Conservation (phyloP, 2,113 vertebrate genomes). For the Poeciliopsis turrubarensis region DNA sequence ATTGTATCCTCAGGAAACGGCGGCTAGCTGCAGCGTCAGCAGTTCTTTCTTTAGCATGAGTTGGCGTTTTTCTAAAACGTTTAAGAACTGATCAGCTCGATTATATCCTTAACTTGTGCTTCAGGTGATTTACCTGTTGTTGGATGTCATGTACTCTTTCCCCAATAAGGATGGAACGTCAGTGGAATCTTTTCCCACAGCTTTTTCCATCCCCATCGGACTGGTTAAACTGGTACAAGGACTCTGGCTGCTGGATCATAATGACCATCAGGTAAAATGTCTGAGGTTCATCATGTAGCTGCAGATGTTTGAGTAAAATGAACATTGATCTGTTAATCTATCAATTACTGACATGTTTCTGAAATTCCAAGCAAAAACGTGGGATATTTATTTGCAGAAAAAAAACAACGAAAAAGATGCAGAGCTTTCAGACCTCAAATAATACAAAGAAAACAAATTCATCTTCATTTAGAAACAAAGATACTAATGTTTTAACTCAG, state of each 20-base stretch:
- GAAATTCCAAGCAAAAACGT: no score
- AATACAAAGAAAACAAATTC: no score
- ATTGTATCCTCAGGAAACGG: slow-evolving; percentile 89
- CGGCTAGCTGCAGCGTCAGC: not conserved
- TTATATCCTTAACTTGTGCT: slow-evolving; percentile 81
- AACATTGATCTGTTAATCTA: no score
- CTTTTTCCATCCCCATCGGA: slow-evolving; percentile 90
- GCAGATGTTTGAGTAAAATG: not conserved
- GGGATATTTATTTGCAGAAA: no score
- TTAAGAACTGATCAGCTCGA: not conserved
- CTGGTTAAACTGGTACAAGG: slow-evolving; percentile 92
- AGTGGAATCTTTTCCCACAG: slow-evolving; percentile 89
- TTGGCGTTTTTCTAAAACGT: not conserved
- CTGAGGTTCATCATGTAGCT: not conserved
- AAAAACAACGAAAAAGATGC: no score
- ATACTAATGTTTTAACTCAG: no score
- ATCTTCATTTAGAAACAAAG: no score
- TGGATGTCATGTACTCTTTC: slow-evolving; percentile 92
- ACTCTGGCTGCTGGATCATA: slow-evolving; percentile 95
- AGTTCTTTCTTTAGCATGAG: not conserved
- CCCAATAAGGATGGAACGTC: slow-evolving; percentile 86
- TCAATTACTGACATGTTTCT: no score
- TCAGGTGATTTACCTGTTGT: slow-evolving; percentile 93
- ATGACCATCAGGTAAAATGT: slow-evolving; percentile 86
- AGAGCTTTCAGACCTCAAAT: no score